Percentiles rank a stretch among this genome's conserved stretches.
Conservation (phyloP, 2,113 vertebrate genomes). For the Odocoileus hemionus region DNA sequence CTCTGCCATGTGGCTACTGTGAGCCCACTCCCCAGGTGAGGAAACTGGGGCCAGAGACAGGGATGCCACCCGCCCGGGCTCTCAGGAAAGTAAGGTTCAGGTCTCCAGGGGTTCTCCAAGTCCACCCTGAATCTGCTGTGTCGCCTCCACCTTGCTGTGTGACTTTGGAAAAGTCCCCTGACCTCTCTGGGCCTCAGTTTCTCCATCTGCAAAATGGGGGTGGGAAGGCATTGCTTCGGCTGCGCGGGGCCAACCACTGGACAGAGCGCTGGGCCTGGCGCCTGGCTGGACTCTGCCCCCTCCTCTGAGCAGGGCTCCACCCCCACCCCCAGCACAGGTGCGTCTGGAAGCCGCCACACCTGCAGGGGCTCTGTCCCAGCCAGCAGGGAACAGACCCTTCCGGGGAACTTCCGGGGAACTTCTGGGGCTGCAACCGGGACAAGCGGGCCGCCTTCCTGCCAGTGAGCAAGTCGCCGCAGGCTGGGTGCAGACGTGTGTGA, state of each 20-base stretch:
- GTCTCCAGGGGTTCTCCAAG: background rate
- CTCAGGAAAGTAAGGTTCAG: background rate
- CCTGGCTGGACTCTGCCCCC: background rate
- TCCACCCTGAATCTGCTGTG: background rate
- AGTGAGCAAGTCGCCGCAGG: background rate
- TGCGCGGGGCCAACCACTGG: background rate
- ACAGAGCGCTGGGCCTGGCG: background rate
- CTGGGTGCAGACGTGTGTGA: background rate
- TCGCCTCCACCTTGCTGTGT: background rate
- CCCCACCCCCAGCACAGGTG: background rate
- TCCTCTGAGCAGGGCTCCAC: background rate
- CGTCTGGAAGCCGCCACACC: background rate
- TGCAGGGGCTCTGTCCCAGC: background rate
- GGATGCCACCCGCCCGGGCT: accelerated
- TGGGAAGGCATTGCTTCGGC: background rate
- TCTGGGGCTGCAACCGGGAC: background rate
- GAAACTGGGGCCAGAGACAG: background rate
- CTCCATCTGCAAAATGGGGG: background rate
- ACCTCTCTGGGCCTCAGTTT: background rate
- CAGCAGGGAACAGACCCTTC: background rate
- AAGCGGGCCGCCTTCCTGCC: background rate
- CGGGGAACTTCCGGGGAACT: accelerated
- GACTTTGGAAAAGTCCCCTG: background rate
- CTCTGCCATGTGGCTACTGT: background rate
- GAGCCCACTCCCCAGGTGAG: background rate